These are phyloP conservation scores for Epinephelus awoara DNA, from an alignment of 2,797 vertebrate species.

Conservation along the genomic window DNA sequence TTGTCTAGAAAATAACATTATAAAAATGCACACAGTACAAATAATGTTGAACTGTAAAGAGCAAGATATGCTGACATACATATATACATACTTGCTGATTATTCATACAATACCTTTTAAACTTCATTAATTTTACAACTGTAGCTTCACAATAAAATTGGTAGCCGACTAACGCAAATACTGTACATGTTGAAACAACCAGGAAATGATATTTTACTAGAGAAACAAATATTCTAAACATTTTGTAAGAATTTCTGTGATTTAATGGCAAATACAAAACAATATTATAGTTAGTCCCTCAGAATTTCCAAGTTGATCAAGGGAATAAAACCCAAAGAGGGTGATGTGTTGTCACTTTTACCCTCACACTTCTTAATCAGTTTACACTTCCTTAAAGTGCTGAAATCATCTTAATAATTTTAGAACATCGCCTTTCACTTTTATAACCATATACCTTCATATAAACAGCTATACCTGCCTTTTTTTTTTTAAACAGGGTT, in stretches of 20 bases:
- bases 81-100: constrained; percentile 93
- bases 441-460: constrained; percentile 79
- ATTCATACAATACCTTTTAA: constrained; percentile 92
- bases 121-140: constrained; percentile 85
- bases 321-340: constrained; percentile 47
- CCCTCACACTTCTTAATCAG: constrained; percentile 62
- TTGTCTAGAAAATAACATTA: constrained; percentile 99
- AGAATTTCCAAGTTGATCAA: constrained; percentile 39
- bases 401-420: constrained; percentile 61
- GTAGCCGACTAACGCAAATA: constrained; percentile 93
- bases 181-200: constrained; percentile 92
- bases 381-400: constrained; percentile 88
- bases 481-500: constrained; percentile 54
- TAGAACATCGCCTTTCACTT: constrained; percentile 51
- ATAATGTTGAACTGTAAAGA: constrained; percentile 96
- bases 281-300: constrained; percentile 49
- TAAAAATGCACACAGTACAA: constrained; percentile 99
- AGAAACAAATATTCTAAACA: constrained; percentile 80
- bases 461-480: constrained; percentile 49
- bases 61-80: constrained; percentile 92
- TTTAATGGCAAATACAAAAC: constrained; percentile 64
- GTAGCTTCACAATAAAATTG: constrained; percentile 90
- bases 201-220: constrained; percentile 91
- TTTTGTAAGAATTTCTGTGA: constrained; percentile 62
- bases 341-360: constrained; percentile 50